Percentiles rank a stretch among this genome's conserved stretches.
Evolutionary conservation across 1,140 invertebrate species (phyloP).

Genomic region (Andricus grossulariae): DNA sequence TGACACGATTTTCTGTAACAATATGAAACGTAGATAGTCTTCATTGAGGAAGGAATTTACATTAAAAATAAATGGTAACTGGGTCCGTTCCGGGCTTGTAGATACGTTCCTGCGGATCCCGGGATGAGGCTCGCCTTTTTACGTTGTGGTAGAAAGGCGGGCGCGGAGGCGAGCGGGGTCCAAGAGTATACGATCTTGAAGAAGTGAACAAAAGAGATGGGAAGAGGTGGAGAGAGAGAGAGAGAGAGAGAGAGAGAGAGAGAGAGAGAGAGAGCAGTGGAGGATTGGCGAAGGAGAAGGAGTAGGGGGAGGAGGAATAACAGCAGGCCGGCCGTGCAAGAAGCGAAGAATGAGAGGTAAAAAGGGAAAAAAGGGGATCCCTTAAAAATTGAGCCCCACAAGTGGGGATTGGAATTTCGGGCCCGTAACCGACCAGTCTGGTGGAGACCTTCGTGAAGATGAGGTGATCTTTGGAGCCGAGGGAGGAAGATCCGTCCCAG

Average conservation of each 20-base stretch:
- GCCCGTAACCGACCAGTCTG: slow-evolving; percentile 72
- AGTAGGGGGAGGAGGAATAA: slow-evolving; percentile 27
- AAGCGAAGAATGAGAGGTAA: slow-evolving; percentile 56
- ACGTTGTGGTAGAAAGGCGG: slow-evolving; percentile 34
- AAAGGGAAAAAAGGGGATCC: slow-evolving; percentile 69
- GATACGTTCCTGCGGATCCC: slow-evolving; percentile 53
- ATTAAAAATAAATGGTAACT: no score
- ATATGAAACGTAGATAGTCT: no score
- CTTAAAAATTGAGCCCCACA: slow-evolving; percentile 73
- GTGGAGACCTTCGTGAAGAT: slow-evolving; percentile 73
- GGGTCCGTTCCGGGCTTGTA: neutral
- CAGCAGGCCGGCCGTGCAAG: slow-evolving; percentile 17
- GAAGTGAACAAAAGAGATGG: slow-evolving; percentile 35
- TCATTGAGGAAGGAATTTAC: no score
- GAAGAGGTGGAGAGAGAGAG: slow-evolving; percentile 16
- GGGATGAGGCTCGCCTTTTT: slow-evolving; percentile 66
- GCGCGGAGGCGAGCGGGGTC: slow-evolving; percentile 50
- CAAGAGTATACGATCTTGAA: slow-evolving; percentile 41
- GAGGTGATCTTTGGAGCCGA: slow-evolving; percentile 65
- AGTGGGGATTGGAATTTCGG: slow-evolving; percentile 76
- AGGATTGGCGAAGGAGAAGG: slow-evolving; percentile 37
- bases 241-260: slow-evolving; percentile 35
- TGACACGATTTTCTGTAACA: no score
- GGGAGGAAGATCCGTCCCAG: slow-evolving; percentile 38
- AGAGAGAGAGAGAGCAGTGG: slow-evolving; percentile 32